These are phyloP conservation scores for Fringilla coelebs DNA, from an alignment of 2,797 vertebrate genomes.

Conservation along the genomic window DNA sequence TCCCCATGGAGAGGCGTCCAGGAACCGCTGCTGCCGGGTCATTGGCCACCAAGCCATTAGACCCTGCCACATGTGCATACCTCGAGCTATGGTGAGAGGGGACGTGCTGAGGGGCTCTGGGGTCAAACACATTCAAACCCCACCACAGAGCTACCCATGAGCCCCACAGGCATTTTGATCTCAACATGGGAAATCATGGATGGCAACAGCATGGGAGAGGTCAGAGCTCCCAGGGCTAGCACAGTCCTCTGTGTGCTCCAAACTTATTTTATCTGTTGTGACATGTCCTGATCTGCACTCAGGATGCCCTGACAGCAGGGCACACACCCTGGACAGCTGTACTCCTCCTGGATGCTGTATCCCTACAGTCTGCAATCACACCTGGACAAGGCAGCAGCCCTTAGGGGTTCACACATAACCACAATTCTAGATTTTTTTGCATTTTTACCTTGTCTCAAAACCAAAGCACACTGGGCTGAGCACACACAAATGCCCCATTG, in stretches of 20 bases:
- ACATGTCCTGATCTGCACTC: neutral
- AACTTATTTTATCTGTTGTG: accelerated
- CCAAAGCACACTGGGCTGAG: neutral
- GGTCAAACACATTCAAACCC: neutral
- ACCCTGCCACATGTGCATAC: neutral
- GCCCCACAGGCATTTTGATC: neutral
- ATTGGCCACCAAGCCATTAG: neutral
- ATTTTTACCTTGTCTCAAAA: neutral
- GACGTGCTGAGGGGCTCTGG: accelerated
- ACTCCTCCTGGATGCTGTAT: neutral
- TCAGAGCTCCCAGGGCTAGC: neutral
- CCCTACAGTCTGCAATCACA: neutral
- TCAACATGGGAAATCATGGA: neutral
- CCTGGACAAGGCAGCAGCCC: accelerated
- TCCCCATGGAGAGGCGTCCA: neutral
- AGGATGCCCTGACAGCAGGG: neutral
- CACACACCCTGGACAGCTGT: neutral
- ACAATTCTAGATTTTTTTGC: accelerated
- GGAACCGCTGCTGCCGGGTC: neutral
- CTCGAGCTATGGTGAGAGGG: accelerated
- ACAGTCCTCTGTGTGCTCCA: accelerated
- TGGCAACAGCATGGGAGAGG: neutral
- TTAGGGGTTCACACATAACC: neutral
- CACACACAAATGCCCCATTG: neutral
- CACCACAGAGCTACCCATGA: accelerated